Percentiles rank a stretch among this genome's conserved stretches.
These are phyloP conservation scores for Allacma fusca DNA, from an alignment of 2,888 invertebrate genomes.

Conservation along the genomic window DNA sequence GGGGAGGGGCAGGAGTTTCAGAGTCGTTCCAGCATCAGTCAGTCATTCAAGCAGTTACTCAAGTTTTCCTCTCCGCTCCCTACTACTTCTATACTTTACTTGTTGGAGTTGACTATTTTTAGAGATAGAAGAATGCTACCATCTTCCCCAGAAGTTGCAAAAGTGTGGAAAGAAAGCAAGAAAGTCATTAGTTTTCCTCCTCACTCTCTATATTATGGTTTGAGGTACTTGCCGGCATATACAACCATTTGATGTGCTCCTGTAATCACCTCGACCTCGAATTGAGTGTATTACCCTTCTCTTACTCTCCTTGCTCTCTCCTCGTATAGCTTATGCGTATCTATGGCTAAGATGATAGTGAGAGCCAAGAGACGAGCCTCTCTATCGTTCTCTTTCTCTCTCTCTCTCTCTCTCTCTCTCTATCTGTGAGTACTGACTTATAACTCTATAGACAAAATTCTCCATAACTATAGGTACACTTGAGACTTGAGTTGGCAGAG, in stretches of 20 bases:
- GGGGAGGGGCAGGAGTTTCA: not conserved
- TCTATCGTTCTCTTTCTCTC: too few species aligned
- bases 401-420: too few species aligned
- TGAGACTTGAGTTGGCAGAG: too few species aligned
- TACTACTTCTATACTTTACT: not conserved
- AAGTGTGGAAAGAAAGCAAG: slow-evolving; percentile 9
- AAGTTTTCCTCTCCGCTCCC: not conserved
- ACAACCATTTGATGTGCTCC: slow-evolving; percentile 5
- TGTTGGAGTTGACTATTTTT: not conserved
- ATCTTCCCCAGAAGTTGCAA: not conserved
- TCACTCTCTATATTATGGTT: slow-evolving; percentile 11
- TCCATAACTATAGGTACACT: too few species aligned
- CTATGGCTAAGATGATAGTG: too few species aligned
- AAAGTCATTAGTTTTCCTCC: slow-evolving; percentile 8
- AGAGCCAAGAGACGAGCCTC: too few species aligned
- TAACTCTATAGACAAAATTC: too few species aligned
- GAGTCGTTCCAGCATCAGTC: slow-evolving; percentile 1
- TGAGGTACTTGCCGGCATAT: not conserved
- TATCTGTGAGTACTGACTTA: too few species aligned
- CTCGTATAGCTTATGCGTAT: too few species aligned
- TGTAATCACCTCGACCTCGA: not conserved
- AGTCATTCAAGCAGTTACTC: slow-evolving; percentile 4
- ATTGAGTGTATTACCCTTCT: slow-evolving; percentile 9
- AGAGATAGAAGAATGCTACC: not conserved
- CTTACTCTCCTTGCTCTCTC: too few species aligned